Evolutionary conservation across 2,113 vertebrate genomes (phyloP), one percentile per base, ranked within the genome.

Genomic region (Chlamydotis undulata): DNA sequence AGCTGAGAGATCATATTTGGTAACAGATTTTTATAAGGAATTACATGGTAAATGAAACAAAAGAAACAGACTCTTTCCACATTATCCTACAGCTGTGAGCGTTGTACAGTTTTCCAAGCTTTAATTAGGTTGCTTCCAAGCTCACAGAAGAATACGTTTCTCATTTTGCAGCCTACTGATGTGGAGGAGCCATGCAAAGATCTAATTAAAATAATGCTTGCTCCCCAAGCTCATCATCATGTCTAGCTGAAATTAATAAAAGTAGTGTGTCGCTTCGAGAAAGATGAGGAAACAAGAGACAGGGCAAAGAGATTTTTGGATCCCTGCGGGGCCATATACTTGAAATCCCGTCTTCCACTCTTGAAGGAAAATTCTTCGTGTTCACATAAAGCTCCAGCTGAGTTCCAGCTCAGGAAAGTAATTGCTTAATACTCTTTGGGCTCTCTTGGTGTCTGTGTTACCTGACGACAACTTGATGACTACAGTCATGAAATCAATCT

Each of bases 81-180:
- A 80, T 90, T 49, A 16, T 76, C 78, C 69, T 93, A 43, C 1
- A 28, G 61, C 73, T 55, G n/a, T 49, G 22, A 61, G 43, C 15
- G 60, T 90, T 89, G 90, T 84, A 15, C 43, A 57, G 39, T 91
- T 90, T 92, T 79, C 10, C 60, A 82, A 45, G 74, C 13, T 92
- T 89, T 94, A 93, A 93, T 84, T 70, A 17, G 53, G 18, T 91
- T 86, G 14, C 69, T 92, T 26, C 80, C 80, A 76, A 85, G 41
- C 83, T 95, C 63, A 71, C n/a, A 59, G 56, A 70, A 56, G 47
- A 69, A 17, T 52, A 3, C 6, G 43, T 78, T 95, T 91, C 50
- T 94, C 76, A 90, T 94, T 94, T 97, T 93, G 80, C 71, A 78
- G 64, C 10, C 74, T 94, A 79, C 19, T 71, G 50, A 53, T 70